Evolutionary conservation across 2,797 vertebrate species (phyloP).

Genomic region (Catamblyrhynchus diadema): DNA sequence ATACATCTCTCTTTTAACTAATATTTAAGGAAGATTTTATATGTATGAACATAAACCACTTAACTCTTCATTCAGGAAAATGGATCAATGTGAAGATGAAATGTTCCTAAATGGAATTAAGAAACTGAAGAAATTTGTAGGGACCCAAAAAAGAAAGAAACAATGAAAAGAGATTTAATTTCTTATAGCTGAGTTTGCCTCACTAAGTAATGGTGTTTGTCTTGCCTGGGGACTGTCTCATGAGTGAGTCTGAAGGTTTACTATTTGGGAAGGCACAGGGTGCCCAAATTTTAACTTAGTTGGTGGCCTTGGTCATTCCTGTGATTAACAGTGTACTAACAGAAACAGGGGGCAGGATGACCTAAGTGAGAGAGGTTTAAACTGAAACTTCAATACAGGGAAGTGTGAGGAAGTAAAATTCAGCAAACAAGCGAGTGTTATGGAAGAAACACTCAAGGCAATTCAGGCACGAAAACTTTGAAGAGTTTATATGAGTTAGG

Average conservation of each 20-base stretch:
- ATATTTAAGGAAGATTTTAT: not conserved
- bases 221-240: not conserved
- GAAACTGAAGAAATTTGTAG: not conserved
- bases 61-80: not conserved
- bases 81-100: not conserved
- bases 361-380: not conserved
- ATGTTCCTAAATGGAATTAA: not conserved
- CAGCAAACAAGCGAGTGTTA: not conserved
- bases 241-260: not conserved
- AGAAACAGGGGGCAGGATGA: not conserved
- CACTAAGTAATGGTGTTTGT: not conserved
- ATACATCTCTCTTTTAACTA: not conserved
- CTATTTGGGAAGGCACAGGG: not conserved
- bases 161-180: not conserved
- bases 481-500: not conserved
- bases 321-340: not conserved
- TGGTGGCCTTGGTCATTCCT: not conserved
- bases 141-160: not conserved
- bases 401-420: not conserved
- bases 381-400: not conserved
- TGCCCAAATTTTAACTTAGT: not conserved
- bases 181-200: not conserved
- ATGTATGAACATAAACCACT: not conserved
- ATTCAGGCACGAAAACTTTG: not conserved
- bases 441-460: not conserved